Conservation (phyloP, 2,797 vertebrate genomes). For the Buceros bicornis region DNA sequence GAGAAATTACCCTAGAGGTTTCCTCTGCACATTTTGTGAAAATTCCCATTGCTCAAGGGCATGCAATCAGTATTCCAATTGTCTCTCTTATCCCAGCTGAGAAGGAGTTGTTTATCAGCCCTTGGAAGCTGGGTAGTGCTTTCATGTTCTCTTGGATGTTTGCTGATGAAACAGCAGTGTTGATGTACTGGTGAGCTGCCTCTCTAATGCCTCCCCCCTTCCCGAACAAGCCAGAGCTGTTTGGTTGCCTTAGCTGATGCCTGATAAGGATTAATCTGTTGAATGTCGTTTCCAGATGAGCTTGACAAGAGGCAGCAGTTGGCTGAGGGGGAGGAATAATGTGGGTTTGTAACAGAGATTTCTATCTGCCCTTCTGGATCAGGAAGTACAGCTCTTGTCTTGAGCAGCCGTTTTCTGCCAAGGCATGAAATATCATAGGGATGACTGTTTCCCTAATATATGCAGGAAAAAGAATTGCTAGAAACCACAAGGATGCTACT, state of each 20-base stretch:
- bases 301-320: slow-evolving; percentile 65
- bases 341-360: slow-evolving; percentile 50
- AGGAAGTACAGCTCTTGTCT: slow-evolving; percentile 59
- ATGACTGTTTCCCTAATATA: slow-evolving; percentile 48
- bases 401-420: slow-evolving; percentile 38
- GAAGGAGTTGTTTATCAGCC: slow-evolving; percentile 43
- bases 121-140: background rate
- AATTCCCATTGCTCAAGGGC: slow-evolving; percentile 52
- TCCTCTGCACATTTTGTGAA: slow-evolving; percentile 13
- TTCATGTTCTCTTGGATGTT: background rate
- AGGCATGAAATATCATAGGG: slow-evolving; percentile 61
- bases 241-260: slow-evolving; percentile 32
- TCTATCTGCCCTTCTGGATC: slow-evolving; percentile 64
- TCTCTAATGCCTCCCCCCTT: background rate
- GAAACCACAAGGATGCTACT: background rate
- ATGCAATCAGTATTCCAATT: slow-evolving; percentile 58
- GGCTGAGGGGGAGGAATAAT: slow-evolving; percentile 72
- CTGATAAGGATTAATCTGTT: slow-evolving; percentile 69
- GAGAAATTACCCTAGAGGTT: slow-evolving; percentile 27
- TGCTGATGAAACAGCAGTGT: background rate
- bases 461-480: slow-evolving; percentile 16
- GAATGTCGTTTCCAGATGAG: slow-evolving; percentile 69
- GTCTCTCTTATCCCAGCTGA: slow-evolving; percentile 27
- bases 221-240: slow-evolving; percentile 33
- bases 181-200: slow-evolving; percentile 11